Percentiles rank a stretch among this genome's conserved stretches.
Evolutionary conservation across 1,140 invertebrate species (phyloP).

Genomic region (Cardiocondyla obscurior): DNA sequence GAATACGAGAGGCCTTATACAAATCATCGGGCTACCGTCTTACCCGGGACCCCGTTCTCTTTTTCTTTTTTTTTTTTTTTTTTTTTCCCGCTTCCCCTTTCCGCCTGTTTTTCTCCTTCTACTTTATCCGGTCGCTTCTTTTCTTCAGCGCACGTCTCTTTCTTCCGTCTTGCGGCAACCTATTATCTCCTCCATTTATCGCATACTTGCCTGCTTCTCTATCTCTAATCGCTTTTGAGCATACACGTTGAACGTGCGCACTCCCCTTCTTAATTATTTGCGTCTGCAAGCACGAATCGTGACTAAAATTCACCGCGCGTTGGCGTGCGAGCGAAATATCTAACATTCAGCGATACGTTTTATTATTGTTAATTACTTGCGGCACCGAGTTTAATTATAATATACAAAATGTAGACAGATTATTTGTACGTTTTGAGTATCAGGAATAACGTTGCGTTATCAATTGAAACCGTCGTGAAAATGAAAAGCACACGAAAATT

Average conservation of each 20-base stretch:
- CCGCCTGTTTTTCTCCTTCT: conserved; percentile 36
- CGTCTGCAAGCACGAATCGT: background rate
- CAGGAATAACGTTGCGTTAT: no score
- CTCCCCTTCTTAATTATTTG: background rate
- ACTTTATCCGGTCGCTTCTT: conserved; percentile 21
- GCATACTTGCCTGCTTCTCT: conserved; percentile 23
- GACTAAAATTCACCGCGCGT: background rate
- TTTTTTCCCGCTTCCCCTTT: conserved; percentile 56
- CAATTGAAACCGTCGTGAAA: background rate
- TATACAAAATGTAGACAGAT: no score
- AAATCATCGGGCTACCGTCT: conserved; percentile 82
- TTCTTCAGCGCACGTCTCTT: conserved; percentile 27
- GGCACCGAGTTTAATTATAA: background rate
- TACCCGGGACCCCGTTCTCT: conserved; percentile 73
- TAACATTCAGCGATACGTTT: conserved; percentile 44
- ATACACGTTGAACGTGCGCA: background rate
- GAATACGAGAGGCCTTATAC: conserved; percentile 80
- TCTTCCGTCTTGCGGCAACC: conserved; percentile 30
- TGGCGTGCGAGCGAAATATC: conserved; percentile 47
- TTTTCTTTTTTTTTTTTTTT: conserved; percentile 70
- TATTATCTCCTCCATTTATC: conserved; percentile 68
- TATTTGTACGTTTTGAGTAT: no score
- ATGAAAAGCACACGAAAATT: no score
- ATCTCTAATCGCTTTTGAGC: background rate
- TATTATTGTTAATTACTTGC: background rate